These are phyloP conservation scores for Phocoena sinus DNA, from an alignment of 2,113 vertebrate genomes.

Conservation along the genomic window DNA sequence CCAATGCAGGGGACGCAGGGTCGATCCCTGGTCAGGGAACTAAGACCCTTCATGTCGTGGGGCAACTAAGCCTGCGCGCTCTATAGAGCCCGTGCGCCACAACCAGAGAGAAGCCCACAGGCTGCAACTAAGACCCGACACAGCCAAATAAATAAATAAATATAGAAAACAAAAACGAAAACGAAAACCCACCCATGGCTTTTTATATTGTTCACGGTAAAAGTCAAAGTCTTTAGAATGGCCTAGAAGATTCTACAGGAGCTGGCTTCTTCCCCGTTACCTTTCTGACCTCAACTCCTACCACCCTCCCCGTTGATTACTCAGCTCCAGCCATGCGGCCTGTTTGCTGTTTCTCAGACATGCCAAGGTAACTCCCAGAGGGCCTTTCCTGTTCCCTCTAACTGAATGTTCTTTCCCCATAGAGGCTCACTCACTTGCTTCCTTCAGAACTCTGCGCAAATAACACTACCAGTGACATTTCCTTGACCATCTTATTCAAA, in stretches of 20 bases:
- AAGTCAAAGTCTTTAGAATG: constrained; percentile 28
- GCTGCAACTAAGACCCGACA: no score
- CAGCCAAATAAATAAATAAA: no score
- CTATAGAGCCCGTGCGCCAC: no score
- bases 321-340: neutral
- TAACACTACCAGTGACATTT: neutral
- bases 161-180: no score
- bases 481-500: neutral
- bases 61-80: no score
- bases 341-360: neutral
- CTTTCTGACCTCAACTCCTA: neutral
- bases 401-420: neutral
- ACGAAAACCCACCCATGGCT: neutral
- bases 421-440: constrained; percentile 9
- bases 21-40: no score
- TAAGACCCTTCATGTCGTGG: no score
- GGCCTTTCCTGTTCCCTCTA: neutral
- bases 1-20: no score
- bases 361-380: neutral
- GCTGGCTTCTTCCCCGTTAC: neutral
- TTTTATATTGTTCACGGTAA: constrained; percentile 16
- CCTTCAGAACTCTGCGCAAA: neutral
- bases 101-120: no score
- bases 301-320: neutral
- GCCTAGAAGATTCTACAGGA: neutral